Conservation (phyloP, 2,888 invertebrate genomes). For the Drosophila cognata region DNA sequence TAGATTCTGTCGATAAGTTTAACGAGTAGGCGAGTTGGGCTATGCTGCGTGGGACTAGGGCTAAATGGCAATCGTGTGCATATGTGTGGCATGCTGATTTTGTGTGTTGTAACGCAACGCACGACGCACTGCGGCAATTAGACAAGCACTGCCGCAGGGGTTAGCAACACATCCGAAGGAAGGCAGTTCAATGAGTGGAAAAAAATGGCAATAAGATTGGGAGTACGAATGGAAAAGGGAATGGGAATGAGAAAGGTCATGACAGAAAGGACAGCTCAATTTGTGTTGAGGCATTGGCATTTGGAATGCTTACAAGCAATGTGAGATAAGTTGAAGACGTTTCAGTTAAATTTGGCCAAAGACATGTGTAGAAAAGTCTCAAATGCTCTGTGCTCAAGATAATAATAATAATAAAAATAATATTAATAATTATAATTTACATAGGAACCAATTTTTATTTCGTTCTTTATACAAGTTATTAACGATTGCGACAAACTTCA, state of each 20-base stretch:
- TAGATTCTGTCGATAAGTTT: slow-evolving; percentile 36
- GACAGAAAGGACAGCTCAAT: slow-evolving; percentile 22
- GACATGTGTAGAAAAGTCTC: background rate
- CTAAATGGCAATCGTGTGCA: slow-evolving; percentile 22
- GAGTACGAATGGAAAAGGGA: background rate
- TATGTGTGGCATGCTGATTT: slow-evolving; percentile 69
- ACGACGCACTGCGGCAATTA: slow-evolving; percentile 65
- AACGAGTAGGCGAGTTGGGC: background rate
- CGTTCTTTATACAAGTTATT: background rate
- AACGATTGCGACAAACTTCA: background rate
- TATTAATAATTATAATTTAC: background rate
- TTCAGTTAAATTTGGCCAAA: background rate
- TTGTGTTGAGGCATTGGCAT: slow-evolving; percentile 16
- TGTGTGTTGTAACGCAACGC: slow-evolving; percentile 36
- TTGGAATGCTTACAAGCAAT: background rate
- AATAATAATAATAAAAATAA: background rate
- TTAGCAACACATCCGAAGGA: slow-evolving; percentile 4
- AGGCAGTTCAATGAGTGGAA: background rate
- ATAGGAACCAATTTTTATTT: background rate
- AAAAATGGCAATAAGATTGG: background rate
- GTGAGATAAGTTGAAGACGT: background rate
- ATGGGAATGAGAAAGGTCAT: slow-evolving; percentile 2
- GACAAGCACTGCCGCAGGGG: slow-evolving; percentile 43
- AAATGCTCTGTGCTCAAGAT: background rate
- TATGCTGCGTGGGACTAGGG: background rate